Percentiles rank a stretch among this genome's conserved stretches.
Conservation (phyloP, 30 jellyfish, hydroid and myxozoan genomes). For the Sanderia malayensis region DNA sequence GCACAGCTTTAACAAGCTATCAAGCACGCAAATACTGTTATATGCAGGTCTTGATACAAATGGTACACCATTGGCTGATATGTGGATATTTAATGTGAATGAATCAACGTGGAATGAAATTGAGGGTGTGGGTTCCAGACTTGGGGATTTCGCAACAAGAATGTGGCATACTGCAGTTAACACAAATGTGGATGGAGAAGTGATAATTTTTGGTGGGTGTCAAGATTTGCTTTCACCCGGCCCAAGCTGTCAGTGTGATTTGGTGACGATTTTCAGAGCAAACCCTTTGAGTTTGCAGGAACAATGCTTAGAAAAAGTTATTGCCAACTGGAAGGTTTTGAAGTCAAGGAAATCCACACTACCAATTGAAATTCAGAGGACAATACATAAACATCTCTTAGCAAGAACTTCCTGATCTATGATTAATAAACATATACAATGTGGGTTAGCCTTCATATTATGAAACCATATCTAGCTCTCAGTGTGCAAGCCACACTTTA, state of each 20-base stretch:
- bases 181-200: slow-evolving; percentile 63
- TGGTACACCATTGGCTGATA: slow-evolving; percentile 63
- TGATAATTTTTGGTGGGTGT: slow-evolving; percentile 88
- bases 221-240: slow-evolving; percentile 37
- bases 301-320: slow-evolving; percentile 14
- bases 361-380: slow-evolving; percentile 13
- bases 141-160: slow-evolving; percentile 48
- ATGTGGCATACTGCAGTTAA: slow-evolving; percentile 83
- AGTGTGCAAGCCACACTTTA: background rate
- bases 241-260: slow-evolving; percentile 30
- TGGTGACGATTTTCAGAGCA: slow-evolving; percentile 5
- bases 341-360: background rate
- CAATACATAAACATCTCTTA: background rate
- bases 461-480: background rate
- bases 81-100: slow-evolving; percentile 65
- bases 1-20: slow-evolving; percentile 55
- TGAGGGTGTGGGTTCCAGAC: slow-evolving; percentile 13
- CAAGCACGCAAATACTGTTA: slow-evolving; percentile 39
- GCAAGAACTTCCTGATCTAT: no score
- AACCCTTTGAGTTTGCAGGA: slow-evolving; percentile 22
- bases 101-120: slow-evolving; percentile 60
- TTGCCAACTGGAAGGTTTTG: background rate
- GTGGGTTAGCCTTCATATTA: background rate
- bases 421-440: no score
- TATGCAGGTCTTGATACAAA: slow-evolving; percentile 76